Conservation (phyloP, 2,888 invertebrate species). For the Phyllotreta cruciferae region DNA sequence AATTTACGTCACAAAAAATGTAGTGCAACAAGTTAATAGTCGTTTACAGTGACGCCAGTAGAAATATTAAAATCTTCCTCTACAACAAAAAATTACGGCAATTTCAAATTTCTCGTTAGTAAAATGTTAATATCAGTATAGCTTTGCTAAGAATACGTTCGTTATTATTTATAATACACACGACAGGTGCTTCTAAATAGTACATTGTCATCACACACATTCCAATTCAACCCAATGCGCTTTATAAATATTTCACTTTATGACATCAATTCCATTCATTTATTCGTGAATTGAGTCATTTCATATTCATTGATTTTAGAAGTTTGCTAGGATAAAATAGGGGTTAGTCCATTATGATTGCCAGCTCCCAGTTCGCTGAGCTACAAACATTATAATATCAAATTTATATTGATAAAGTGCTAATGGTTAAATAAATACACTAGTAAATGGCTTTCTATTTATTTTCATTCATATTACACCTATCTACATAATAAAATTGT, state of each 20-base stretch:
- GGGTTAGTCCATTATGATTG: conserved; percentile 27
- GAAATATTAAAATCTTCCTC: no score
- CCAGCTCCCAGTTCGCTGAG: conserved; percentile 28
- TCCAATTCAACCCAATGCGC: conserved; percentile 7
- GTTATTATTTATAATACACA: no score
- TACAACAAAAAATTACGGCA: no score
- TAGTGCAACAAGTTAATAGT: no score
- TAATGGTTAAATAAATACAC: conserved; percentile 27
- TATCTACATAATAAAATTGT: conserved; percentile 6
- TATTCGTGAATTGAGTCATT: conserved; percentile 21
- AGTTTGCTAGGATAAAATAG: conserved; percentile 19
- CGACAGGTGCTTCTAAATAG: no score
- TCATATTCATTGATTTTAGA: conserved; percentile 27
- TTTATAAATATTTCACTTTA: conserved; percentile 23
- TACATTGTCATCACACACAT: no score
- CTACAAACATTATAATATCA: conserved; percentile 30
- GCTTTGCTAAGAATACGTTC: no score
- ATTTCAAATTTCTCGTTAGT: no score
- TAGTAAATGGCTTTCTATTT: conserved; percentile 28
- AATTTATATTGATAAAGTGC: conserved; percentile 34
- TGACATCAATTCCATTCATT: conserved; percentile 20
- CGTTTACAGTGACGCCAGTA: no score
- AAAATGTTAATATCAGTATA: no score
- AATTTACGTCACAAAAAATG: background rate
- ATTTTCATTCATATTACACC: conserved; percentile 28